Evolutionary conservation across 2,113 vertebrate genomes (phyloP).

Genomic region (Sylvicapra grimmia): DNA sequence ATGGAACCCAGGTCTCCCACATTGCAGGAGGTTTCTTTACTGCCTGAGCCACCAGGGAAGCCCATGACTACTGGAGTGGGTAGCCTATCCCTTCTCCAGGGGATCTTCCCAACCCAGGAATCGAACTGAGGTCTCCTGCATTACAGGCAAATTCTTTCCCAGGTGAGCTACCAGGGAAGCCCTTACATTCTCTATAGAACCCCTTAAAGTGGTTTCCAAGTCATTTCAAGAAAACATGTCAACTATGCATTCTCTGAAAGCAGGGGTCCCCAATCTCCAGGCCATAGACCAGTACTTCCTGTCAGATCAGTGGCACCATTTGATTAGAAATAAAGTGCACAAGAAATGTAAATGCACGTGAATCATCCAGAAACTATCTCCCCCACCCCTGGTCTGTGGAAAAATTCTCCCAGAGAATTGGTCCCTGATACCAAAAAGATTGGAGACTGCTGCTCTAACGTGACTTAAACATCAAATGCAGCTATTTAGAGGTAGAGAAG

Average conservation of each 20-base stretch:
- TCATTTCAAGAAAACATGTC: background rate
- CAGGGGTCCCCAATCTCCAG: background rate
- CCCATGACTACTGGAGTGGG: background rate
- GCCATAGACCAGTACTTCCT: background rate
- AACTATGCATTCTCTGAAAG: background rate
- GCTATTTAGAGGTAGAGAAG: background rate
- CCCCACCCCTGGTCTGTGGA: background rate
- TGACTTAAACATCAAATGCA: background rate
- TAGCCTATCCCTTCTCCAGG: background rate
- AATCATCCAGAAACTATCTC: background rate
- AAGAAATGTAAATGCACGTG: background rate
- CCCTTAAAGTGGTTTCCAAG: background rate
- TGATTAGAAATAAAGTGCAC: background rate
- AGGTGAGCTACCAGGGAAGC: background rate
- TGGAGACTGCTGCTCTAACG: background rate
- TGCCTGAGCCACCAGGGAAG: background rate
- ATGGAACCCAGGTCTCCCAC: background rate
- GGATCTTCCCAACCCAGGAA: background rate
- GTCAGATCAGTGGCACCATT: background rate
- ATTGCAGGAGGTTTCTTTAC: background rate
- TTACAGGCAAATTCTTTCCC: background rate
- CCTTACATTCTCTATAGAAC: background rate
- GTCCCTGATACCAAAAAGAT: background rate
- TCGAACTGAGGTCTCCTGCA: background rate
- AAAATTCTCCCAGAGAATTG: background rate